Base-by-base conservation (phyloP, 2,113 vertebrate species). In the Pipa parva region DNA sequence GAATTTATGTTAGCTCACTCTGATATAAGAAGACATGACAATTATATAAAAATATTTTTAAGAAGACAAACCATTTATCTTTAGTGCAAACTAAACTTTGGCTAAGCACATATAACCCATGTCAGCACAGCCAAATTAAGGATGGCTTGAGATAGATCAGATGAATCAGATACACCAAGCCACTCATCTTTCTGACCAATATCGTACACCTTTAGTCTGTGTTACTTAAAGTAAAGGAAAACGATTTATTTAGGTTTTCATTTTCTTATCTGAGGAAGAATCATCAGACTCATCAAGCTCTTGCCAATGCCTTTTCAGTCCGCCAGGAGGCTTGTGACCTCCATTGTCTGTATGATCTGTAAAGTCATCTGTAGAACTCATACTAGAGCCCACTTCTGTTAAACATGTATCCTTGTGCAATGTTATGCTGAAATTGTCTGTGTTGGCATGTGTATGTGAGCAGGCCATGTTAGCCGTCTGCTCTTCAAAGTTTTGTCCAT, bases 241-340 rank as follows among this genome's bases (percentile, higher is more conserved):
- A 49, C 8, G 10, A 49, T 22, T 22, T 22, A 49, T 15, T 91
- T 88, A 95, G 82, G 90, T 94, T 88, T 94, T 98, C 71, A 92
- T 74, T 88, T 93, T 97, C 85, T 99, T 98, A 80, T 97, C 95
- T 78, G 91, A 89, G 26, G 91, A 91, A 2, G 90, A 86, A 69
- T 83, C 84, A 76, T 90, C 90, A 73, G 87, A 83, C 79, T 91
- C 91, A 81, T 91, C 92, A 42, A 91, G 78, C 55, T 89, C 89
- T 0, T 49, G 76, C 45, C 86, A 90, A 82, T 92, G 94, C 87
- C 93, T 92, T 91, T 98, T 98, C 73, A 92, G 82, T 71, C 83
- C 82, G 66, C 85, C 81, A 0, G 81, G 74, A 75, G 75, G 61
- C n/a, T 78, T 85, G 64, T 77, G 51, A 74, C 74, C 73, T 72